Conservation (phyloP, 2,113 vertebrate genomes). For the Triplophysa siluroides region DNA sequence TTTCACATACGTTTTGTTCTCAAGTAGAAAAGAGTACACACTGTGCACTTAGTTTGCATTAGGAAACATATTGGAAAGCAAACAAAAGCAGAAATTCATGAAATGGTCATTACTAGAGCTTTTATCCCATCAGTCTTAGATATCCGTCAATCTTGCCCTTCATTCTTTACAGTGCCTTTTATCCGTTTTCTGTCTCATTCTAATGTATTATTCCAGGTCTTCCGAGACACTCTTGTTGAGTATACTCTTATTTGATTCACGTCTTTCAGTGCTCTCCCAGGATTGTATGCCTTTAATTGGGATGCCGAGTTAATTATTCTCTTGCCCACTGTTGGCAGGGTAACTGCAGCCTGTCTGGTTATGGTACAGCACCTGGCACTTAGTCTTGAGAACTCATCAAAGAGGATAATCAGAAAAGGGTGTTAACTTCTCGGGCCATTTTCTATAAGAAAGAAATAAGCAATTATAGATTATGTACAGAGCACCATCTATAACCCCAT, state of each 20-base stretch:
- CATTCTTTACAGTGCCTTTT: slow-evolving; percentile 31
- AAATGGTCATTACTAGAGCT: slow-evolving; percentile 36
- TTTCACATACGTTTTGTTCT: too few species aligned
- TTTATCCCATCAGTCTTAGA: slow-evolving; percentile 33
- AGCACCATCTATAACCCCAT: slow-evolving; percentile 19
- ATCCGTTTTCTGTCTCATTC: slow-evolving; percentile 4
- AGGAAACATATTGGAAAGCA: not conserved
- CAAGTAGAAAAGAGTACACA: too few species aligned
- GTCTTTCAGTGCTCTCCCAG: slow-evolving; percentile 58
- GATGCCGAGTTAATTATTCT: slow-evolving; percentile 74
- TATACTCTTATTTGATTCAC: slow-evolving; percentile 59
- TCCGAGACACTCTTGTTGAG: slow-evolving; percentile 46
- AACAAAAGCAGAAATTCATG: slow-evolving; percentile 29
- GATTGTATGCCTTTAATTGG: slow-evolving; percentile 71
- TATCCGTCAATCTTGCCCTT: not conserved
- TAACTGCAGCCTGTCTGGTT: slow-evolving; percentile 62
- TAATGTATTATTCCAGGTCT: slow-evolving; percentile 36
- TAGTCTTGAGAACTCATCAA: slow-evolving; percentile 51
- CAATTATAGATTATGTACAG: slow-evolving; percentile 29
- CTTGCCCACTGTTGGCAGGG: slow-evolving; percentile 67
- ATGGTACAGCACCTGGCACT: slow-evolving; percentile 59
- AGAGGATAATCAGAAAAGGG: slow-evolving; percentile 26
- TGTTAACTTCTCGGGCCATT: slow-evolving; percentile 23
- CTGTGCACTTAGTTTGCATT: too few species aligned
- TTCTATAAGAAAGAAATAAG: slow-evolving; percentile 1